A percentile compares a stretch with the other conserved stretches of the same genome.
Evolutionary conservation across 2,113 vertebrate genomes (phyloP).

Genomic region (Prunella himalayana): DNA sequence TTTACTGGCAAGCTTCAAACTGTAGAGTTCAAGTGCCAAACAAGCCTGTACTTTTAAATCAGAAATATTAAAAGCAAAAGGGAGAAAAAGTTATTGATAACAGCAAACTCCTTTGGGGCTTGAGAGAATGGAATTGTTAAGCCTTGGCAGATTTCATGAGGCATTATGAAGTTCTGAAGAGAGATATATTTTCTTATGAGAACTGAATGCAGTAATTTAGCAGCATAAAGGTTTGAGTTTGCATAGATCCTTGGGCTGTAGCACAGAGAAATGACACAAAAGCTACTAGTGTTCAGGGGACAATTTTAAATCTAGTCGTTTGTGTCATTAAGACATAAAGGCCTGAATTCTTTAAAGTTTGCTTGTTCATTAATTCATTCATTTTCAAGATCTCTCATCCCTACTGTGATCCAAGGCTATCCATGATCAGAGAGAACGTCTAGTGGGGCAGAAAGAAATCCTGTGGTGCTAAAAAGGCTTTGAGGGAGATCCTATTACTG

Average conservation of each 20-base stretch:
- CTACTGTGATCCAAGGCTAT: conserved; percentile 24
- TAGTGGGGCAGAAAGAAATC: neutral
- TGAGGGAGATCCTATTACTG: neutral
- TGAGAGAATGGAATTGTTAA: conserved; percentile 37
- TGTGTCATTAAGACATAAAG: conserved; percentile 23
- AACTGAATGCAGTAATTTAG: conserved; percentile 39
- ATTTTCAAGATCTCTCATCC: conserved; percentile 44
- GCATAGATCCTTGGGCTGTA: neutral
- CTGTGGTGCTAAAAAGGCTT: conserved; percentile 26
- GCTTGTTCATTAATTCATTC: conserved; percentile 59
- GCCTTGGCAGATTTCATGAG: conserved; percentile 12
- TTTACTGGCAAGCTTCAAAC: conserved; percentile 13
- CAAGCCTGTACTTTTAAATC: neutral
- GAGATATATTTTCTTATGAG: conserved; percentile 16
- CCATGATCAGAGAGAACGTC: conserved; percentile 22
- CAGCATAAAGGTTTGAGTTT: conserved; percentile 20
- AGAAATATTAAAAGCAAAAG: conserved; percentile 39
- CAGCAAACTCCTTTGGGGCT: neutral
- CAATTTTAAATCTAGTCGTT: conserved; percentile 31
- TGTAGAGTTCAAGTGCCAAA: conserved; percentile 9
- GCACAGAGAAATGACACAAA: conserved; percentile 30
- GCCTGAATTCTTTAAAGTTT: conserved; percentile 2
- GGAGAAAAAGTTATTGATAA: conserved; percentile 36
- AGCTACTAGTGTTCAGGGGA: neutral
- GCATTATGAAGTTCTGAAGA: conserved; percentile 47